Conservation (phyloP, 2,888 invertebrate genomes). For the Caradrina clavipalpis region DNA sequence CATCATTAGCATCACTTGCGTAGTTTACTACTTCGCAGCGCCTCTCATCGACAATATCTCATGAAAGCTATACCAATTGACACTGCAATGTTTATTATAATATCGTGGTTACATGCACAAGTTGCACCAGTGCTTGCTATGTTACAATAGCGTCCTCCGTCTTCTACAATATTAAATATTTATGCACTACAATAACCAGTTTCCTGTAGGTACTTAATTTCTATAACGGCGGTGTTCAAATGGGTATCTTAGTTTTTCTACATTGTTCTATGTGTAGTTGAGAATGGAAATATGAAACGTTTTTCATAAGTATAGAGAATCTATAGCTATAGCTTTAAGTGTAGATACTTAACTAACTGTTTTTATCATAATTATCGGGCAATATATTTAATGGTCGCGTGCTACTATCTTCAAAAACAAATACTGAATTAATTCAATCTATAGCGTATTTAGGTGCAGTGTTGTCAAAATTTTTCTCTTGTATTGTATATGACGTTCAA, state of each 20-base stretch:
- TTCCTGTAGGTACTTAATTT: slow-evolving; percentile 22
- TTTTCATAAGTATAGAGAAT: not conserved
- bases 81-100: slow-evolving; percentile 10
- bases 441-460: too few species aligned
- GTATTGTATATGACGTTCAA: too few species aligned
- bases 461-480: too few species aligned
- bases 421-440: too few species aligned
- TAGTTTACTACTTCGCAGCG: slow-evolving; percentile 1
- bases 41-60: not conserved
- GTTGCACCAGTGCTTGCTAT: not conserved
- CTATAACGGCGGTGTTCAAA: not conserved
- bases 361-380: too few species aligned
- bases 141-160: slow-evolving; percentile 3
- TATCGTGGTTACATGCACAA: slow-evolving; percentile 1
- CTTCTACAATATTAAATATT: slow-evolving; percentile 20
- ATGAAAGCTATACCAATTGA: not conserved
- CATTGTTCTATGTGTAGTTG: not conserved
- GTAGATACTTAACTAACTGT: too few species aligned
- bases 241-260: slow-evolving; percentile 9
- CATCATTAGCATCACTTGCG: not conserved
- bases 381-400: too few species aligned
- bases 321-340: not conserved
- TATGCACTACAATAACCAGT: slow-evolving; percentile 34
- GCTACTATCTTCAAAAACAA: too few species aligned
- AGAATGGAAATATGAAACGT: not conserved